A percentile compares a stretch with the other conserved stretches of the same genome.
These are phyloP conservation scores for Troglohyphantes excavatus DNA, from an alignment of 2,888 invertebrate species.

Conservation along the genomic window DNA sequence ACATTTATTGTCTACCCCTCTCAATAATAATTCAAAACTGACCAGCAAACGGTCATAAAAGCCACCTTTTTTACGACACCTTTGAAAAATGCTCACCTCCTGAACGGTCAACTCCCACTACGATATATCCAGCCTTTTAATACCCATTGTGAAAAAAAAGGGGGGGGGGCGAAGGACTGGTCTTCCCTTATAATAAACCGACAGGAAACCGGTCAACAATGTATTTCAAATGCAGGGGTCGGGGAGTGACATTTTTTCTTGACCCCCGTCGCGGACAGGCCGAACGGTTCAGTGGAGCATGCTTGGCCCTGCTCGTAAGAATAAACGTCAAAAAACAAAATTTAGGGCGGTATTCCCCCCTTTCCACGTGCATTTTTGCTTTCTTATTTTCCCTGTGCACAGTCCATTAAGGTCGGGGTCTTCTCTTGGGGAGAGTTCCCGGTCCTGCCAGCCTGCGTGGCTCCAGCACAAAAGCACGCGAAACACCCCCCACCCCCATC, in stretches of 20 bases:
- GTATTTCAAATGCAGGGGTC: constrained; percentile 32
- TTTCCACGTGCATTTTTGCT: constrained; percentile 11
- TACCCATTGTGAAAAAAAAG: constrained; percentile 25
- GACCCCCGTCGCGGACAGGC: background rate
- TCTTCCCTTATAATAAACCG: constrained; percentile 27
- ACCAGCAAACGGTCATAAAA: constrained; percentile 60
- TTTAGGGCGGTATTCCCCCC: constrained; percentile 26
- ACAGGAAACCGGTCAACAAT: constrained; percentile 51
- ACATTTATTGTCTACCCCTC: constrained; percentile 41
- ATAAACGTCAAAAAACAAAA: constrained; percentile 40
- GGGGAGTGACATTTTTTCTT: constrained; percentile 27
- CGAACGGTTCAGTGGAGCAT: constrained; percentile 52
- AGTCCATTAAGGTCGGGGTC: constrained; percentile 24
- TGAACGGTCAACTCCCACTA: too few relatives aligned
- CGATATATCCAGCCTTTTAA: constrained; percentile 19
- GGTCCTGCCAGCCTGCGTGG: constrained; percentile 69
- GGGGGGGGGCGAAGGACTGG: background rate
- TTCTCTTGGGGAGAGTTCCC: background rate
- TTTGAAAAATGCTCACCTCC: constrained; percentile 12
- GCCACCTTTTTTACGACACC: constrained; percentile 51
- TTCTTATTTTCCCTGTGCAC: constrained; percentile 1
- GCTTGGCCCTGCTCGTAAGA: constrained; percentile 1
- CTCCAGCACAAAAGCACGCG: constrained; percentile 24
- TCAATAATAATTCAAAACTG: constrained; percentile 69
- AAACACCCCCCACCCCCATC: background rate